Percentiles rank a stretch among this genome's conserved stretches.
Conservation (phyloP, 1,140 invertebrate species). For the Lysiphlebus fabarum region DNA sequence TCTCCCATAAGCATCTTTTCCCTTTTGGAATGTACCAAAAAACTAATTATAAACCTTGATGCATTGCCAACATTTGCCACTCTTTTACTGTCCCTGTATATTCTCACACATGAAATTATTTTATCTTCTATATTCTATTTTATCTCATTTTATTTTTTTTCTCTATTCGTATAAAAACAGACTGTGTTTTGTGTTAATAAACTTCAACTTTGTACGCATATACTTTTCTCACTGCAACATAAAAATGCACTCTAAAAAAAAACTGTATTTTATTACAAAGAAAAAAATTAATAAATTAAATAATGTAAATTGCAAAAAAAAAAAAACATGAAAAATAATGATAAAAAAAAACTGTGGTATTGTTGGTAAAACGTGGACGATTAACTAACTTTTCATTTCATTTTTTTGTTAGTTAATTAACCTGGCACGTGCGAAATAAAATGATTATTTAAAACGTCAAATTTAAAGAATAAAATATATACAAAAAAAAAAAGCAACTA, state of each 20-base stretch:
- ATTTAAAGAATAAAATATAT: too few relatives aligned
- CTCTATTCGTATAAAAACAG: too few relatives aligned
- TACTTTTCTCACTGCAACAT: too few relatives aligned
- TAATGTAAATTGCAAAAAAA: not conserved
- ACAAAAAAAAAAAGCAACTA: constrained; percentile 1
- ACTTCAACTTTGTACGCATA: too few relatives aligned
- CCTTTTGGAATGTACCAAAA: constrained; percentile 25
- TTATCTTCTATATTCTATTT: not conserved
- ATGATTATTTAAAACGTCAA: not conserved
- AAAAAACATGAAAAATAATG: too few relatives aligned
- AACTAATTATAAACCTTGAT: constrained; percentile 44
- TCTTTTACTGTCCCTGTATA: not conserved
- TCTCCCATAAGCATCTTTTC: constrained; percentile 26
- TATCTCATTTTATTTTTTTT: too few relatives aligned
- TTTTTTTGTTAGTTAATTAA: not conserved
- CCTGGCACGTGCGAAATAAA: constrained; percentile 13
- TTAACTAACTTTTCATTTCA: not conserved
- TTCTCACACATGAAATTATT: constrained; percentile 11
- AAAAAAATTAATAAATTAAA: not conserved
- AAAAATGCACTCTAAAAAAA: too few relatives aligned
- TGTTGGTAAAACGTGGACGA: not conserved
- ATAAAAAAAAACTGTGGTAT: too few relatives aligned
- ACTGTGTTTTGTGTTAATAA: too few relatives aligned
- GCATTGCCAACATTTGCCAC: constrained; percentile 38
- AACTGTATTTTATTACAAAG: too few relatives aligned